Percentiles rank a stretch among this genome's conserved stretches.
Evolutionary conservation across 2,888 invertebrate genomes (phyloP).

Genomic region (Stenichneumon culpator): DNA sequence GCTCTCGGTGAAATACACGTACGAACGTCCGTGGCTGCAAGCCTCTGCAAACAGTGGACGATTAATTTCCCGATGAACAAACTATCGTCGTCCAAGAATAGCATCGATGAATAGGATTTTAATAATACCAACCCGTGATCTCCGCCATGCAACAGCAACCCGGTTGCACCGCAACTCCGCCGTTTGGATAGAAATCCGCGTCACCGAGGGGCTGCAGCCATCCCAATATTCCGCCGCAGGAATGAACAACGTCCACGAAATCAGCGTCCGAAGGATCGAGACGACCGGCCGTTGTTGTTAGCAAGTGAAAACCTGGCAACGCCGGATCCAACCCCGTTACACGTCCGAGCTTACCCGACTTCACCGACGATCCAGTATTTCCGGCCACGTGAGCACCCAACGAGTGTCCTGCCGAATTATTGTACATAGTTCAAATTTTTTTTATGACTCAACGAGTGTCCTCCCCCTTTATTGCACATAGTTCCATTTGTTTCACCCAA

Average conservation of each 20-base stretch:
- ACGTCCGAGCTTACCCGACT: constrained; percentile 82
- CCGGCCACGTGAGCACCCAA: constrained; percentile 84
- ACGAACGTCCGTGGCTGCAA: constrained; percentile 85
- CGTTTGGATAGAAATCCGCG: constrained; percentile 85
- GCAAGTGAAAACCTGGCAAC: constrained; percentile 83
- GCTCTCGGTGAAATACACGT: constrained; percentile 85
- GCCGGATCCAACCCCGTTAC: constrained; percentile 86
- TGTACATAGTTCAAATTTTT: background rate
- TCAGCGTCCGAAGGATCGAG: constrained; percentile 81
- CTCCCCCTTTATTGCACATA: constrained; percentile 67
- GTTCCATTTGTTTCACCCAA: constrained; percentile 75
- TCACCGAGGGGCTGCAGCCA: constrained; percentile 82
- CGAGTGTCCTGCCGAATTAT: constrained; percentile 79
- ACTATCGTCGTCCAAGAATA: background rate
- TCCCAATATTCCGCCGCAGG: constrained; percentile 84
- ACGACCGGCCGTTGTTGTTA: constrained; percentile 77
- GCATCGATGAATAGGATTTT: background rate
- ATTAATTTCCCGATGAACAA: background rate
- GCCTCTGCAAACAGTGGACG: constrained; percentile 81
- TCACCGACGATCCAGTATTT: constrained; percentile 77
- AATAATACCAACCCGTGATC: constrained; percentile 78
- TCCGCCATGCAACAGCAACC: constrained; percentile 84
- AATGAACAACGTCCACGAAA: constrained; percentile 85
- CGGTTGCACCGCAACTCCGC: constrained; percentile 83
- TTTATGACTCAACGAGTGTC: constrained; percentile 82